Conservation (phyloP, 2,113 vertebrate genomes). For the Channa argus region DNA sequence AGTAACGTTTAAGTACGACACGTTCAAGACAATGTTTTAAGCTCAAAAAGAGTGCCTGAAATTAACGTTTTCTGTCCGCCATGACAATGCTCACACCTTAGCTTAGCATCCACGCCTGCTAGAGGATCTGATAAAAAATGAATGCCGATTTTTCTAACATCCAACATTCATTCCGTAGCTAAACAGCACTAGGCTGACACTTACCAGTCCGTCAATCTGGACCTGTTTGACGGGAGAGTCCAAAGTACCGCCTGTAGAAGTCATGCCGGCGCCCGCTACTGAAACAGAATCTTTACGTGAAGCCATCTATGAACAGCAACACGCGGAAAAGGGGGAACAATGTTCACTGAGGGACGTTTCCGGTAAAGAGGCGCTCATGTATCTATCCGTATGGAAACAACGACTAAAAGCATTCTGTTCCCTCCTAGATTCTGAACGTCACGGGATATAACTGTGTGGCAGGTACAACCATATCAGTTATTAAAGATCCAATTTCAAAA, state of each 20-base stretch:
- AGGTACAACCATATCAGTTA: too few relatives aligned
- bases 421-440: too few relatives aligned
- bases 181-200: background rate
- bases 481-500: too few relatives aligned
- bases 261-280: background rate
- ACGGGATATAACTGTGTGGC: too few relatives aligned
- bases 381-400: constrained; percentile 64
- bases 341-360: constrained; percentile 65
- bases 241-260: constrained; percentile 62
- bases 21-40: background rate
- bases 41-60: fast-evolving
- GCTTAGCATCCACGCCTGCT: constrained; percentile 18
- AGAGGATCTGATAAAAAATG: background rate
- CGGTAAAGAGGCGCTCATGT: constrained; percentile 1
- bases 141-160: background rate
- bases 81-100: constrained; percentile 55
- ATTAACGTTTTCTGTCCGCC: constrained; percentile 25
- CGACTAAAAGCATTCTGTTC: too few relatives aligned
- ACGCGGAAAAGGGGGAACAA: constrained; percentile 60
- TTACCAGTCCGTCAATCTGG: constrained; percentile 82
- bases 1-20: too few relatives aligned
- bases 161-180: fast-evolving
- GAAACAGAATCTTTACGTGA: constrained; percentile 58
- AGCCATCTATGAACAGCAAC: constrained; percentile 52
- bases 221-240: constrained; percentile 82